Conservation (phyloP, 2,888 invertebrate species). For the Plebejus anna region DNA sequence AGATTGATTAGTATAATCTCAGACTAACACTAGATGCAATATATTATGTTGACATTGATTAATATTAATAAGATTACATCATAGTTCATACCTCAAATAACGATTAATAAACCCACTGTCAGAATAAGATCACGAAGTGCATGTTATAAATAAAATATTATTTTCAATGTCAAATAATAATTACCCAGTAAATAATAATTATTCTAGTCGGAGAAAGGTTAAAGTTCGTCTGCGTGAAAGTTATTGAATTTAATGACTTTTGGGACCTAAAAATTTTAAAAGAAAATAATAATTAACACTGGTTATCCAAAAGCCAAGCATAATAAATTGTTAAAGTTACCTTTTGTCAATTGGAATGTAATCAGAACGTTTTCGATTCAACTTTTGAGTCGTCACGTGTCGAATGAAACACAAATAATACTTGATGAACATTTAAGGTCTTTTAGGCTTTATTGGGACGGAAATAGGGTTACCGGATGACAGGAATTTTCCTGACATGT, state of each 20-base stretch:
- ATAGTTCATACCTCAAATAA: background rate
- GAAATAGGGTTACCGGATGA: background rate
- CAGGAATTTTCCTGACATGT: no score
- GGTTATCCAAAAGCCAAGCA: background rate
- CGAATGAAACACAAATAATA: background rate
- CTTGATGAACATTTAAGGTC: background rate
- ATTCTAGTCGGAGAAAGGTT: background rate
- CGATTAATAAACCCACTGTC: background rate
- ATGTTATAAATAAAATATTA: slow-evolving; percentile 13
- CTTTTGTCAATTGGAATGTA: background rate
- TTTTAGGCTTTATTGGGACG: background rate
- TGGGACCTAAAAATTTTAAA: background rate
- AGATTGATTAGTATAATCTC: background rate
- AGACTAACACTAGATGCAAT: slow-evolving; percentile 5
- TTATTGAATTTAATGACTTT: background rate
- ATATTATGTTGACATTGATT: slow-evolving; percentile 10
- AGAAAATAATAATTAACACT: background rate
- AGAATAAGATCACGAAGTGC: slow-evolving; percentile 12
- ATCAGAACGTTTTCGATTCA: background rate
- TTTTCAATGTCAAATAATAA: background rate
- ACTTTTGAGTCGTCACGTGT: background rate
- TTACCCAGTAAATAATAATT: background rate
- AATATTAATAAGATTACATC: slow-evolving; percentile 11
- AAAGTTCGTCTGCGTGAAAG: background rate
- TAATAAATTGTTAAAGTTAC: background rate